Evolutionary conservation across 2,888 invertebrate genomes (phyloP), one percentile per base, ranked within the genome.

Genomic region (Xestia xanthographa): DNA sequence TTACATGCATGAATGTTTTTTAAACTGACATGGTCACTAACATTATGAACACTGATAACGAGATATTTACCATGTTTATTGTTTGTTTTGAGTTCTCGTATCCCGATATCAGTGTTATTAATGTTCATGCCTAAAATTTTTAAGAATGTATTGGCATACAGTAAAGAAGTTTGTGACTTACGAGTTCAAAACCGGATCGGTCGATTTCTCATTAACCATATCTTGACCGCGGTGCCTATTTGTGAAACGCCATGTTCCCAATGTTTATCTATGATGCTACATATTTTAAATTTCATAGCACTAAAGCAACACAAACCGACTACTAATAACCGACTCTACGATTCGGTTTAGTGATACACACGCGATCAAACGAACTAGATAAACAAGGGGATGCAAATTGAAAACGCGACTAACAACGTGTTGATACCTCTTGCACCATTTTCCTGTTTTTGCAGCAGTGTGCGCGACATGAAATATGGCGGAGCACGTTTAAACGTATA

Each of bases 141-240:
- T n/a, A n/a, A n/a, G n/a, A n/a, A n/a, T n/a, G n/a, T n/a, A n/a
- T n/a, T n/a, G n/a, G 45, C 63, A 77, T 48, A 56, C 29, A 65
- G 34, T 26, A 22, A 67, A 53, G 0, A 48, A 41, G n/a, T 5
- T 41, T n/a, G 17, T 41, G 41, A 77, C 82, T 81, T 65, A 77
- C 56, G 0, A 11, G 26, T 17, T 60, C 3, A 26, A 26, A 65
- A 1, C 6, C 26, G 22, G 17, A 26, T 34, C 1, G 20, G 38
- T 38, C 38, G 60, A 77, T 2, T n/a, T 26, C 22, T 50, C 22
- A 43, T 11, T 26, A 3, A 48, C 5, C 1, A 48, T 72, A 1
- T 26, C 60, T 29, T 80, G 43, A 50, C 29, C 22, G 22, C n/a
- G 20, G 14, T 4, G 4, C n/a, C 0, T 22, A 29, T 12, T 8